Percentiles rank a stretch among this genome's conserved stretches.
These are phyloP conservation scores for Trachymyrmex septentrionalis DNA, from an alignment of 1,140 invertebrate species.

Conservation along the genomic window DNA sequence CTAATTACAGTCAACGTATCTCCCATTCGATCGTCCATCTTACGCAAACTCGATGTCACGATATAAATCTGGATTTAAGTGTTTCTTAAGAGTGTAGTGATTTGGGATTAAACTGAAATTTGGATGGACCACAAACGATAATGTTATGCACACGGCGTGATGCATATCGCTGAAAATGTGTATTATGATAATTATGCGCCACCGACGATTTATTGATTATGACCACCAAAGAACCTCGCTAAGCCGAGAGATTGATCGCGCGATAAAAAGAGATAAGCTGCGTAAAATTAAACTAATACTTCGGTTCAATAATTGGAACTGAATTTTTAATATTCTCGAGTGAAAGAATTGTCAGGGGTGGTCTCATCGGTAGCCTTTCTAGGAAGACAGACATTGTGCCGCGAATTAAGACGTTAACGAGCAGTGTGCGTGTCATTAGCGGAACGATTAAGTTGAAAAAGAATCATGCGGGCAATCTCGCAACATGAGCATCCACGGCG, in stretches of 20 bases:
- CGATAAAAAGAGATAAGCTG: slow-evolving; percentile 14
- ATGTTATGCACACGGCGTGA: slow-evolving; percentile 9
- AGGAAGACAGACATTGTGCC: slow-evolving; percentile 9
- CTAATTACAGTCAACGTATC: slow-evolving; percentile 78
- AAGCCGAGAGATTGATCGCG: not conserved
- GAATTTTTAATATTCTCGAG: slow-evolving; percentile 10
- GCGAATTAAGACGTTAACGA: slow-evolving; percentile 59
- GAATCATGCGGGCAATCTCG: not conserved
- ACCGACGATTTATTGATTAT: slow-evolving; percentile 15
- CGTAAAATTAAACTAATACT: slow-evolving; percentile 26
- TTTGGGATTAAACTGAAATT: slow-evolving; percentile 8
- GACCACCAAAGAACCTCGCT: not conserved
- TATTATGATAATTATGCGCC: slow-evolving; percentile 34
- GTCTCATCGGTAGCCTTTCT: slow-evolving; percentile 38
- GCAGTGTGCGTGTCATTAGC: slow-evolving; percentile 43
- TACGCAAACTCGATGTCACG: not conserved
- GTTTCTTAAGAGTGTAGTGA: slow-evolving; percentile 1
- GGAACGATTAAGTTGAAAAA: slow-evolving; percentile 50
- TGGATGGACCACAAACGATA: not conserved
- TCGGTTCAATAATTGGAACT: too few relatives aligned
- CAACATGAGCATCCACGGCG: slow-evolving; percentile 26
- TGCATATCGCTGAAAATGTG: not conserved
- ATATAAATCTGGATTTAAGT: not conserved
- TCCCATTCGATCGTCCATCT: slow-evolving; percentile 33
- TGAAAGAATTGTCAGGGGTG: not conserved